phyloP scores from a whole-genome alignment of 2,888 invertebrate genomes.

The Melanotus villosus region DNA sequence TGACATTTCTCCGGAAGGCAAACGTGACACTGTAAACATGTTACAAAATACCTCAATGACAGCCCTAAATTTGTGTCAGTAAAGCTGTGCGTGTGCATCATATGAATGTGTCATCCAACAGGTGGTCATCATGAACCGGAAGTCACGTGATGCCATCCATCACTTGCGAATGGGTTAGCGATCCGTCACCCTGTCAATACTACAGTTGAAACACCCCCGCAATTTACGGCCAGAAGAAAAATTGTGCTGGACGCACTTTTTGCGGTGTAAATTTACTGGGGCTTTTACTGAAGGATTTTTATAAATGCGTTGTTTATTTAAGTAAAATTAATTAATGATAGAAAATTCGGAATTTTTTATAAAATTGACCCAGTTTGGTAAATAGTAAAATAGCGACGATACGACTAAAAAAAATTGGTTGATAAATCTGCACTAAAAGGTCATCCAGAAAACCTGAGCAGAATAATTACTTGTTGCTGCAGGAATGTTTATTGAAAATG shows the following conservation, averaged over 20 bases:
- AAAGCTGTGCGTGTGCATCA: constrained; percentile 50
- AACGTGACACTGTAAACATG: constrained; percentile 31
- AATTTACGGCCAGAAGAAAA: constrained; percentile 37
- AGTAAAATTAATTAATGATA: too few relatives aligned
- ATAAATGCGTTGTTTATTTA: too few relatives aligned
- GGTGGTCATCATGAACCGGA: constrained; percentile 56
- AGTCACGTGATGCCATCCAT: constrained; percentile 54
- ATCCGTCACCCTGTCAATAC: constrained; percentile 53
- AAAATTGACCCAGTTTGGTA: too few relatives aligned
- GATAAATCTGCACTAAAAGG: too few relatives aligned
- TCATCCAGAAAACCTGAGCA: too few relatives aligned
- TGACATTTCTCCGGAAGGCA: background rate
- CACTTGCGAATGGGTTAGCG: constrained; percentile 49
- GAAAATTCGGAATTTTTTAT: too few relatives aligned
- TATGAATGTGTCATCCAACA: constrained; percentile 59
- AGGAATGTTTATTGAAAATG: too few relatives aligned
- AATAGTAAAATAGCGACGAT: too few relatives aligned
- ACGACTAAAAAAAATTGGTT: too few relatives aligned
- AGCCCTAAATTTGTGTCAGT: constrained; percentile 44
- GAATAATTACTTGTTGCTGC: too few relatives aligned
- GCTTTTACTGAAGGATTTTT: too few relatives aligned
- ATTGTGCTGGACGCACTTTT: constrained; percentile 23
- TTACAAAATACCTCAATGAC: constrained; percentile 40
- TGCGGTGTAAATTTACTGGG: too few relatives aligned
- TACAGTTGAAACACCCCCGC: constrained; percentile 12